Evolutionary conservation across 2,888 invertebrate species (phyloP).

Genomic region (Mythimna pallens): DNA sequence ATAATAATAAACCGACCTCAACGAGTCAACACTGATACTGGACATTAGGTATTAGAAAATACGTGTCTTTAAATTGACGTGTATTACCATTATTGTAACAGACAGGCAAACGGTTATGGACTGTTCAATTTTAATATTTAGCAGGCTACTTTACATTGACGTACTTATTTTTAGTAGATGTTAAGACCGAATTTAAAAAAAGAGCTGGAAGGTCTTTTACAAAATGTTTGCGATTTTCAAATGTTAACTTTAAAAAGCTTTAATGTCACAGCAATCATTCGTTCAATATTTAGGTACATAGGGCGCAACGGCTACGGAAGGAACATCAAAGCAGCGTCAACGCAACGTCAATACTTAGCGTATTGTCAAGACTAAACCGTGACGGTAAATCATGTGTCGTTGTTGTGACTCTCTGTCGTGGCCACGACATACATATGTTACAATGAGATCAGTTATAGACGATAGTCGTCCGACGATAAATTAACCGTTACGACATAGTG

Average conservation of each 20-base stretch:
- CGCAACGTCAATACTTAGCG: too few relatives aligned
- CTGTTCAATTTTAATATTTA: neutral
- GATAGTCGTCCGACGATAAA: too few relatives aligned
- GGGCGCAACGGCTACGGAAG: too few relatives aligned
- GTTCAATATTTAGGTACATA: neutral
- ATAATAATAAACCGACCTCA: slow-evolving; percentile 32
- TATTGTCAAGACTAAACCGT: neutral
- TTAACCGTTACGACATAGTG: too few relatives aligned
- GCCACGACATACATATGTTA: too few relatives aligned
- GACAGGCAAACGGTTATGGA: neutral
- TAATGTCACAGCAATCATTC: neutral
- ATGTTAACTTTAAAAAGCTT: neutral
- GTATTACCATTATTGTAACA: neutral
- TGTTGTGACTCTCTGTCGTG: too few relatives aligned
- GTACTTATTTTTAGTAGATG: slow-evolving; percentile 4
- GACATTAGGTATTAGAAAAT: neutral
- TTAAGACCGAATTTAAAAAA: neutral
- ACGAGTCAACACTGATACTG: slow-evolving; percentile 5
- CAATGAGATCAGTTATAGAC: too few relatives aligned
- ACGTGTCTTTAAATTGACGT: neutral
- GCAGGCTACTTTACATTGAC: slow-evolving; percentile 20
- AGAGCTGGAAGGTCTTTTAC: neutral
- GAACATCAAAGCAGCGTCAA: too few relatives aligned
- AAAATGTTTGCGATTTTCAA: neutral
- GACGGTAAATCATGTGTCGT: too few relatives aligned